These are phyloP conservation scores for Caenorhabditis afra DNA, from an alignment of 2,888 invertebrate species.

Conservation along the genomic window DNA sequence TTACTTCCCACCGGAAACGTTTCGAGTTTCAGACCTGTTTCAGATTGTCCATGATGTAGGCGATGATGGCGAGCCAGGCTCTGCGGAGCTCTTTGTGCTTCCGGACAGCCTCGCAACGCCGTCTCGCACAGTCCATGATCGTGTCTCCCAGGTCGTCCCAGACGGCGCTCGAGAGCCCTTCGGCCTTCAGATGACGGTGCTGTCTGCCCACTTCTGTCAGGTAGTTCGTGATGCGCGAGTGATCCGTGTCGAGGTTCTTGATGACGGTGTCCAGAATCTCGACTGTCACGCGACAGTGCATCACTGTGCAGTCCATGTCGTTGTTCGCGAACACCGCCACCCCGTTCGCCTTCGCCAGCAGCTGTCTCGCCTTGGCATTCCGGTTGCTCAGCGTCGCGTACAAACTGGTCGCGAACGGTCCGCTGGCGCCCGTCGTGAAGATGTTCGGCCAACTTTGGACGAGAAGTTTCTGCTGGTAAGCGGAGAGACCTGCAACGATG, in stretches of 20 bases:
- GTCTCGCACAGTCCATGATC: conserved; percentile 72
- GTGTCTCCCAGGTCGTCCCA: conserved; percentile 78
- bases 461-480: conserved; percentile 75
- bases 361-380: conserved; percentile 72
- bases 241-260: conserved; percentile 69
- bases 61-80: conserved; percentile 77
- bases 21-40: conserved; percentile 69
- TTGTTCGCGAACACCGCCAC: conserved; percentile 74
- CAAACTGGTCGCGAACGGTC: conserved; percentile 71
- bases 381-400: conserved; percentile 64
- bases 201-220: conserved; percentile 71
- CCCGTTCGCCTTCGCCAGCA: conserved; percentile 76
- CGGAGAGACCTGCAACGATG: conserved; percentile 64
- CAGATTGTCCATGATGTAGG: conserved; percentile 76
- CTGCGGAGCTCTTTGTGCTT: conserved; percentile 77
- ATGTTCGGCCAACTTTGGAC: conserved; percentile 78
- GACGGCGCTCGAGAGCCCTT: conserved; percentile 70
- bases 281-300: conserved; percentile 73
- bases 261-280: conserved; percentile 73
- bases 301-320: conserved; percentile 71
- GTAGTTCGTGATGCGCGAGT: conserved; percentile 67
- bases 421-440: conserved; percentile 73
- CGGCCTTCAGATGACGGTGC: conserved; percentile 70
- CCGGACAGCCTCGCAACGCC: conserved; percentile 71
- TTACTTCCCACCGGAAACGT: not conserved